Base-by-base conservation (phyloP, 2,888 invertebrate species). In the Iphiclides podalirius region DNA sequence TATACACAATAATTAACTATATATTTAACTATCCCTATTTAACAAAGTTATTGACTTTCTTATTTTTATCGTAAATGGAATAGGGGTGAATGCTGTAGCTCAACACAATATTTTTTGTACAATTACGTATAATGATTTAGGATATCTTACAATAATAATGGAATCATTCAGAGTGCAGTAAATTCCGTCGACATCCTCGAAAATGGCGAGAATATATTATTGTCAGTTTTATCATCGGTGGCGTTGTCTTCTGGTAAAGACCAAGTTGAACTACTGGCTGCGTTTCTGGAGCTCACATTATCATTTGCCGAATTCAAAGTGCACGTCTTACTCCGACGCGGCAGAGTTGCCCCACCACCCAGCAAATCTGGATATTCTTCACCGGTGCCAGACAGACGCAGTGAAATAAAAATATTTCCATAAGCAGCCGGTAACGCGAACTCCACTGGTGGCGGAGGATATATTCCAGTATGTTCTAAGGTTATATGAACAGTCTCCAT, bases 201-300 rank as follows among this genome's bases (percentile, higher is more conserved):
- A 44, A 85, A 58, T 40, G 80, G 59, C 31, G 67, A 66, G 37
- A 72, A 48, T 7, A 67, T 63, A 26, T 69, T 66, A 8, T 78
- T 71, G 51, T 69, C 76, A 28, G 70, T 71, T 35, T 61, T 62
- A 33, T 47, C 48, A 57, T 67, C 74, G 54, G 80, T 78, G 54
- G 57, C 67, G 60, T 85, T 83, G 55, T 79, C 75, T 54, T 79
- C 95, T 55, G 95, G 94, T 58, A 96, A 89, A 17, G 96, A 96
- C 72, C 96, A 92, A 16, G 94, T 95, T 6, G 96, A 96, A 73
- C 95, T 95, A 39, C 96, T 96, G 55, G 95, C 95, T 26, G 96
- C 96, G 43, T 96, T 95, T 57, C 96, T 91, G 44, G 96, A 94
- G 4, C 96, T 96, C 94, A 96, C 95, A 82, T 96, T 96, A 83